Base-by-base conservation (phyloP, 92 coral and sea anemone species). In the Virgularia gustaviana region DNA sequence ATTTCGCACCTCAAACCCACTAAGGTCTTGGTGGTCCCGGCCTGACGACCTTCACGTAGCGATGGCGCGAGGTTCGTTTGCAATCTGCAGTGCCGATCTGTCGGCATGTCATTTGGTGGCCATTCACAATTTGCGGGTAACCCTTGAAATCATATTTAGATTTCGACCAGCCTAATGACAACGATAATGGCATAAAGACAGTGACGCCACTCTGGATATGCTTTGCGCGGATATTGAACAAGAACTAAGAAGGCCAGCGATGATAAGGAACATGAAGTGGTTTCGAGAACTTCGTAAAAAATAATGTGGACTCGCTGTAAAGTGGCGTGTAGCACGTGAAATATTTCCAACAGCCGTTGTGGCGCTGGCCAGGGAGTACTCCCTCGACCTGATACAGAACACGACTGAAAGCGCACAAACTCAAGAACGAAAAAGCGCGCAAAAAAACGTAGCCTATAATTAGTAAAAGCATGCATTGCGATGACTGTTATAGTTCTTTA, bases 1-100 rank as follows among this genome's bases (percentile, higher is more conserved):
- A 67, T 57, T 70, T 33, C 44, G 62, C 73, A 71, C 61, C 64
- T 77, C 27, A 67, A 52, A 36, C 72, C 47, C 64, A 22, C 57
- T 29, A 43, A 63, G 60, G 57, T 76, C 87, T 82, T 79, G 77
- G 95, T 83, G 89, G 58, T 52, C 58, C 55, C 3, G n/a, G n/a
- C n/a, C 22, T 5, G 55, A 47, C 22, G 18, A 22, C 28, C 28
- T 22, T 52, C 7, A 7, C 6, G 30, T 12, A 8, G 1, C 58
- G 3, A 22, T 52, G 58, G 58, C 30, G 31, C 22, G 4, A 52
- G n/a, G 28, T 12, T 12, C 29, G 30, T 3, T 12, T 11, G 31
- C 58, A 52, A 52, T 52, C 58, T 9, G 10, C 8, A 52, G 30
- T 22, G 30, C 8, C 29, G 58, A 52, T 52, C 58, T 52, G 58